Base-by-base conservation (phyloP, 2,797 vertebrate species). In the Tapirus indicus region DNA sequence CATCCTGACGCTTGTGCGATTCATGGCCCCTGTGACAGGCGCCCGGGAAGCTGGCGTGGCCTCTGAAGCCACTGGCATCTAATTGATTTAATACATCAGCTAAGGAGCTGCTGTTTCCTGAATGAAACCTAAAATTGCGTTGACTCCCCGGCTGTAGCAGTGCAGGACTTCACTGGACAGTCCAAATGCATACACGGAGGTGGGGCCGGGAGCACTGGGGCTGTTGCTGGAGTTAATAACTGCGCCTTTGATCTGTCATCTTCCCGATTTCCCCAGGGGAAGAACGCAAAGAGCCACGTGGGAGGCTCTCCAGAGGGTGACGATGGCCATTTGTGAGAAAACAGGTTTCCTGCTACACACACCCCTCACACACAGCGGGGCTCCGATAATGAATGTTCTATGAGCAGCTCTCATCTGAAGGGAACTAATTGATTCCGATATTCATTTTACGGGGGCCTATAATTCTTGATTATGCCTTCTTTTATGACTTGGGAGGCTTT, bases 381-480 rank as follows among this genome's bases (percentile, higher is more conserved):
- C 38, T 29, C 56, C 80, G 86, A 72, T 71, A 86, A 94, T 47
- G 77, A 71, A 88, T 60, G 75, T 68, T 83, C 77, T 69, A 2
- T 6, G n/a, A 97, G 74, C 87, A n/a, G 58, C 80, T 83, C 75
- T 79, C 62, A 6, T 84, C 91, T 93, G 85, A 94, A 93, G 88
- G 95, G 94, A 96, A 72, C 71, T 71, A 88, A 97, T 80, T 95
- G 94, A 95, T 94, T 86, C 91, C 95, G 89, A 78, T 96, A 80
- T 96, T 96, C 86, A 4, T 92, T 96, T 97, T 84, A 62, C 94
- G 5, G 41, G 92, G 89, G 32, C 91, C 71, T 60, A 52, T 96
- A 77, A 94, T 94, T 98, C 97, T 96, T 94, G 79, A 91, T 96
- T 64, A 79, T 17, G 35, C 86, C 83, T 89, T 84, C 74, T 62